Base-by-base conservation (phyloP, 2,888 invertebrate species). In the Cremastobaeus sp. region DNA sequence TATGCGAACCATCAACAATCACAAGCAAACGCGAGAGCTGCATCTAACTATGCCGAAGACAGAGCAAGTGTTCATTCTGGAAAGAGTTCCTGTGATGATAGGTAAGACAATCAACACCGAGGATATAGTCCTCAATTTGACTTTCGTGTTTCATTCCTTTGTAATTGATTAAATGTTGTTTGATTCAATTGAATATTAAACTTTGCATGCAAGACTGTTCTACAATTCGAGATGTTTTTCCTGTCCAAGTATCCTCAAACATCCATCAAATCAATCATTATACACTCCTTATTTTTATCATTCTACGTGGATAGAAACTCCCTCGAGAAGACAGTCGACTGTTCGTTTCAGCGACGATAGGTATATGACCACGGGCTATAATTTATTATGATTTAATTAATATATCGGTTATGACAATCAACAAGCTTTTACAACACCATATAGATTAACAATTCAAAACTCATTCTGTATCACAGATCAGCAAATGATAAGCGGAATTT, bases 51-150 rank as follows among this genome's bases (percentile, higher is more conserved):
- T 65, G 88, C 89, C 6, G 93, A 93, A 80, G 94, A 93, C 77
- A 90, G 94, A 77, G 93, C 92, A 74, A 94, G 94, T 80, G 93
- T 94, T 55, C 95, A 95, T 89, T 95, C 95, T 12, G 95, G 95
- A 43, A 91, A 94, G 79, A 95, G 95, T 88, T 95, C 95, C 71
- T 92, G 93, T 78, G 93, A 93, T 85, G 94, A 93, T 37, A 90
- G 92, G 89, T 92, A 89, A 86, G n/a, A n/a, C n/a, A n/a, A n/a
- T n/a, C n/a, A n/a, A n/a, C n/a, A n/a, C n/a, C n/a, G n/a, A n/a
- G n/a, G n/a, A n/a, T n/a, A n/a, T n/a, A n/a, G n/a, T 89, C 2
- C 18, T 39, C 11, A 20, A 21, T 47, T 47, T 14, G 1, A 43
- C 21, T 21, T 43, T n/a, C 8, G n/a, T 2, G 3, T 15, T 37